Evolutionary conservation across 2,888 invertebrate genomes (phyloP).

Genomic region (Ophraella communa): DNA sequence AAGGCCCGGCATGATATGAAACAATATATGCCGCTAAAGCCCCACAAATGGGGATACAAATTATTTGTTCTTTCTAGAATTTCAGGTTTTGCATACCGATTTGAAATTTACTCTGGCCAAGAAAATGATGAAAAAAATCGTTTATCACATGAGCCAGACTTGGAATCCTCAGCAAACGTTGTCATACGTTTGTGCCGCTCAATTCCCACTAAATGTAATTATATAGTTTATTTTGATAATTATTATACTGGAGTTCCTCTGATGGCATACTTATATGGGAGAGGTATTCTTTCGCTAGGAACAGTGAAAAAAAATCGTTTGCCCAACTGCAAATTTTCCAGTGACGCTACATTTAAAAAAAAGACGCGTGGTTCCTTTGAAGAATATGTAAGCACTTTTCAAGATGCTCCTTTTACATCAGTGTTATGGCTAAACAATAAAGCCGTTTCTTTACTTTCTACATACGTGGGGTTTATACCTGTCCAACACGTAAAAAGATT

Average conservation of each 20-base stretch:
- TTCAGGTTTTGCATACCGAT: slow-evolving; percentile 43
- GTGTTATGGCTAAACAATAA: slow-evolving; percentile 8
- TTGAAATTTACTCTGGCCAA: slow-evolving; percentile 37
- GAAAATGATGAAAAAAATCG: slow-evolving; percentile 31
- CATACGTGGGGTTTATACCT: neutral
- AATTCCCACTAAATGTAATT: no score
- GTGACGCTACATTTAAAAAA: no score
- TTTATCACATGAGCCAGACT: slow-evolving; percentile 10
- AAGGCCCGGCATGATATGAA: slow-evolving; percentile 39
- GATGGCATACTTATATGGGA: neutral
- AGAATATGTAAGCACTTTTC: slow-evolving; percentile 1
- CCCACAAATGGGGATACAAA: slow-evolving; percentile 50
- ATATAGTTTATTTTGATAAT: slow-evolving; percentile 8
- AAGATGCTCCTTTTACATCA: neutral
- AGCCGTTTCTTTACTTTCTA: slow-evolving; percentile 7
- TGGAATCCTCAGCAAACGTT: slow-evolving; percentile 4
- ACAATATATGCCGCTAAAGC: slow-evolving; percentile 45
- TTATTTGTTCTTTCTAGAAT: slow-evolving; percentile 44
- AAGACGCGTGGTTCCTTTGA: neutral
- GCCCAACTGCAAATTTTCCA: slow-evolving; percentile 7
- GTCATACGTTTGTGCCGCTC: slow-evolving; percentile 1
- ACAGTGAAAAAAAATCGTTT: slow-evolving; percentile 8
- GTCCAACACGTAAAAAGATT: slow-evolving; percentile 6
- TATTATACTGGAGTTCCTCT: slow-evolving; percentile 12
- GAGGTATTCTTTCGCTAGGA: slow-evolving; percentile 4